Base-by-base conservation (phyloP, 2,888 invertebrate species). In the Athalia circularis region DNA sequence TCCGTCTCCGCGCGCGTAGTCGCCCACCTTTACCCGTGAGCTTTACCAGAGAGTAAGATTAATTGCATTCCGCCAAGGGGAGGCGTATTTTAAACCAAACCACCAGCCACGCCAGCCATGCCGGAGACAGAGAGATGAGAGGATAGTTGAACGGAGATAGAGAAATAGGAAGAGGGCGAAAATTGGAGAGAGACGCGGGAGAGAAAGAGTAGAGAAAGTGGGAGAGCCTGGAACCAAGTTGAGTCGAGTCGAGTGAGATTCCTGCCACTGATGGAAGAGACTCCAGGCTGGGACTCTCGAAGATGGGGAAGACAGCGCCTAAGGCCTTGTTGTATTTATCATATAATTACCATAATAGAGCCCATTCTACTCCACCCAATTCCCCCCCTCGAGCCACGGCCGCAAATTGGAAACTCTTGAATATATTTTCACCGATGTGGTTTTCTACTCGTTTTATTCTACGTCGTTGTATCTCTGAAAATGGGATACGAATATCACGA, bases 291-390 rank as follows among this genome's bases (percentile, higher is more conserved):
- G 64, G 77, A 74, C 77, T 79, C 77, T 78, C 65, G 81, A 59
- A 79, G 79, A 77, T 61, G 78, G 70, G 74, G 83, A 85, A 87
- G 86, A 88, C 86, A 86, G 83, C 85, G 89, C 89, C 87, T 83
- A 81, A 85, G 87, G 89, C 86, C 88, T 88, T 88, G 89, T 89
- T 89, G 88, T 90, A 90, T 90, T 90, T 90, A 90, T 90, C 90
- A 90, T 90, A 89, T 90, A 90, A 90, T 90, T 90, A 90, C 88
- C 89, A 90, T 90, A 89, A 90, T 89, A 89, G 88, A 88, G 87
- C 87, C 84, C 84, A 84, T 87, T 85, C 75, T 75, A 72, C 79
- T 80, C 70, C 80, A 67, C 80, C 67, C 65, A 65, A 65, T 61
- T 50, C 65, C 15, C 62, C 81, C 78, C 79, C 74, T 79, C 81